phyloP scores from a whole-genome alignment of 2,888 invertebrate genomes.

The Rhamphomyia laevipes region DNA sequence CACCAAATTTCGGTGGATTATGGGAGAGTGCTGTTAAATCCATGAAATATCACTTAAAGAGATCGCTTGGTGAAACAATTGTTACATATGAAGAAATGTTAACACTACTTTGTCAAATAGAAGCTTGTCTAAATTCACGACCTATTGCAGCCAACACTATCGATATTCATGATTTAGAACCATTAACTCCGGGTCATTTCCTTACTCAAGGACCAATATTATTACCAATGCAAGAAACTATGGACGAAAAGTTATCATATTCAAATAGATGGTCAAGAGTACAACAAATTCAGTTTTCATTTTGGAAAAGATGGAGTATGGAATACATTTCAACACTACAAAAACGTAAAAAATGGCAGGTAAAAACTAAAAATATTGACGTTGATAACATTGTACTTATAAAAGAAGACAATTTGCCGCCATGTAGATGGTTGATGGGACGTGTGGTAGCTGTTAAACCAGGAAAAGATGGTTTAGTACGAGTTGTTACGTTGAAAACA shows the following conservation, averaged over 20 bases:
- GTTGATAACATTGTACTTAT: constrained; percentile 18
- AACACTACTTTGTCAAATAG: constrained; percentile 19
- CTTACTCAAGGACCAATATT: background rate
- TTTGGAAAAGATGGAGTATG: too few species aligned
- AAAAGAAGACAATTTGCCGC: too few species aligned
- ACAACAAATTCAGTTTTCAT: constrained; percentile 16
- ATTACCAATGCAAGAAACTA: constrained; percentile 6
- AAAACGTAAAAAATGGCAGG: constrained; percentile 17
- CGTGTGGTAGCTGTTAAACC: too few species aligned
- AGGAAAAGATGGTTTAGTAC: too few species aligned
- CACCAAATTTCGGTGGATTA: constrained; percentile 22
- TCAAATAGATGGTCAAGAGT: constrained; percentile 18
- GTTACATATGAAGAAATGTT: constrained; percentile 19
- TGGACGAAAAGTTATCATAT: background rate
- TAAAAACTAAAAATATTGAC: constrained; percentile 3
- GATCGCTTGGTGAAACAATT: constrained; percentile 14
- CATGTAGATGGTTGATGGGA: too few species aligned
- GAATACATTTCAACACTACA: constrained; percentile 19
- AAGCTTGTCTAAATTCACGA: constrained; percentile 20
- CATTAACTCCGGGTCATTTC: constrained; percentile 8
- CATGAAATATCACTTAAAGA: constrained; percentile 19
- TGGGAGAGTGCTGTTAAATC: too few species aligned
- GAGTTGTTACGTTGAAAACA: too few species aligned
- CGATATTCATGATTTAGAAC: constrained; percentile 5
- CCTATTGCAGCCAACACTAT: constrained; percentile 13